Conservation (phyloP, 2,888 invertebrate genomes). For the Pherbina coryleti region DNA sequence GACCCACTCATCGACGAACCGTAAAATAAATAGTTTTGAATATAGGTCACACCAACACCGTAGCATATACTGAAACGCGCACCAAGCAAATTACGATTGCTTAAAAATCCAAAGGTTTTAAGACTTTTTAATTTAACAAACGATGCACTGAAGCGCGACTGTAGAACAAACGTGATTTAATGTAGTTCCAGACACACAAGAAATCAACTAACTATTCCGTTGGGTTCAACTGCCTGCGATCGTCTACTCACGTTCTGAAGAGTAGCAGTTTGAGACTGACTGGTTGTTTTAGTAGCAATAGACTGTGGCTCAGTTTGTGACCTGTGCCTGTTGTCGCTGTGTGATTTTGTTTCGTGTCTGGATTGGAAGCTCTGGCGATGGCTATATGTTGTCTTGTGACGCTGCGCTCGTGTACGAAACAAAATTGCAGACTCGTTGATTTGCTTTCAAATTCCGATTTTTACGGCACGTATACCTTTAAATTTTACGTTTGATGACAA, state of each 20-base stretch:
- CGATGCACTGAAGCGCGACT: background rate
- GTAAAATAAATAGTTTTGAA: background rate
- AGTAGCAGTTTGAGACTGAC: conserved; percentile 21
- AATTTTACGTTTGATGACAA: background rate
- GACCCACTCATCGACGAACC: background rate
- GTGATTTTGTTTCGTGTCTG: background rate
- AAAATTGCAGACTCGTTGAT: background rate
- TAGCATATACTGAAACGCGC: background rate
- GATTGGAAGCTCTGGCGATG: background rate
- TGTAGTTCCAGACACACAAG: background rate
- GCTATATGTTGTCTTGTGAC: background rate
- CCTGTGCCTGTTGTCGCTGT: no score
- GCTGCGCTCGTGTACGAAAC: background rate
- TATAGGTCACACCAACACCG: conserved; percentile 19
- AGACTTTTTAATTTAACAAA: background rate
- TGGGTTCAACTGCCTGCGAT: background rate
- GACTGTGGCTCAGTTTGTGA: background rate
- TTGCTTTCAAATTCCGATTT: background rate
- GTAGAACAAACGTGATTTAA: background rate
- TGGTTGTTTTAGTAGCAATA: background rate
- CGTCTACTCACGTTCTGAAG: background rate
- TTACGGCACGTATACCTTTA: background rate
- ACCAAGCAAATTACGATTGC: background rate
- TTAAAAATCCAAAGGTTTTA: background rate
- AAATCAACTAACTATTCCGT: background rate